Evolutionary conservation across 2,797 vertebrate genomes (phyloP), one percentile per base, ranked within the genome.

Genomic region (Carapus acus): DNA sequence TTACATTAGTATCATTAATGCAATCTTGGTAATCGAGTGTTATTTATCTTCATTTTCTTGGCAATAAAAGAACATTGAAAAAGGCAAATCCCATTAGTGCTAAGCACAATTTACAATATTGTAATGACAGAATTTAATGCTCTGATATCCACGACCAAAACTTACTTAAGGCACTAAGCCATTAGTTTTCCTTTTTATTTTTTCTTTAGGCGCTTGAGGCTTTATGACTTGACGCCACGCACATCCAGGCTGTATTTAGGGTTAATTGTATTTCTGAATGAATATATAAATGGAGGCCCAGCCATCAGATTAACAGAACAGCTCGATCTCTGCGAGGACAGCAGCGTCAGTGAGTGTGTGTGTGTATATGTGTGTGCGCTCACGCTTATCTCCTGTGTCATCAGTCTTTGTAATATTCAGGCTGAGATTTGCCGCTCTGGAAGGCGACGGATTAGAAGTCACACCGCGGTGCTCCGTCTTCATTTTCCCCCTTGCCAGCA

Each of bases 301-400:
- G 43, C 66, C 62, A 59, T 74, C 54, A 54, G 40, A 70, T 69
- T 63, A 47, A 43, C 37, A 55, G 51, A 55, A 42, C 41, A 34
- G 17, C 54, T 66, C 55, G 49, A 42, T n/a, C 37, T 43, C 24
- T 18, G 39, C 21, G 36, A 46, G 37, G 22, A 53, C 31, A 29
- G n/a, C n/a, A n/a, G n/a, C n/a, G n/a, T n/a, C n/a, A n/a, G n/a
- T n/a, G n/a, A n/a, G n/a, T n/a, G n/a, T n/a, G n/a, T n/a, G n/a
- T n/a, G n/a, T n/a, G n/a, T n/a, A n/a, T n/a, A n/a, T n/a, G n/a
- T n/a, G n/a, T n/a, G n/a, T n/a, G n/a, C n/a, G n/a, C n/a, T n/a
- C n/a, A n/a, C n/a, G 66, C 52, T 67, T 65, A 67, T 69, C 69
- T 70, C 56, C 71, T 71, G 65, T 73, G 70, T 77, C 67, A 67